A percentile compares a stretch with the other conserved stretches of the same genome.
Conservation (phyloP, 2,888 invertebrate species). For the Hirtodrosophila cameraria region DNA sequence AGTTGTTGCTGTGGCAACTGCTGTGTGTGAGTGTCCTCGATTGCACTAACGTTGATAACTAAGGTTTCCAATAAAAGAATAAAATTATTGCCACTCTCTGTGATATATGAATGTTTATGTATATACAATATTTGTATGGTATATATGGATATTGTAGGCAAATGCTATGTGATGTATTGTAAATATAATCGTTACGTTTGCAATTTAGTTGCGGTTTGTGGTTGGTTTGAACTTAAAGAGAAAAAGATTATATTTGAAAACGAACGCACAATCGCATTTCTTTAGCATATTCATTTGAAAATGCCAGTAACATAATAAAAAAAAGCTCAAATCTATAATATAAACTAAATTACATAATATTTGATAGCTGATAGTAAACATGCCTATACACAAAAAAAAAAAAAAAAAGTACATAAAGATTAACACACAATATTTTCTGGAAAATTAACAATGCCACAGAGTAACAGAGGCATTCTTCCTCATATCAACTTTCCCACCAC, state of each 20-base stretch:
- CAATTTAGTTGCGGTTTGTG: conserved; percentile 33
- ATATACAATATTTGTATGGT: conserved; percentile 3
- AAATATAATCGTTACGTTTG: conserved; percentile 33
- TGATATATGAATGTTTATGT: conserved; percentile 8
- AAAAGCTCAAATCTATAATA: conserved; percentile 4
- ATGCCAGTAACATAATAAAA: conserved; percentile 11
- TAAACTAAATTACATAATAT: conserved; percentile 37
- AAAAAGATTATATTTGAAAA: conserved; percentile 12
- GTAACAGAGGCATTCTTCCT: not conserved
- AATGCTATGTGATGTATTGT: conserved; percentile 24
- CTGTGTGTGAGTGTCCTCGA: conserved; percentile 30
- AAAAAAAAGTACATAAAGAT: conserved; percentile 46
- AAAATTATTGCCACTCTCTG: conserved; percentile 8
- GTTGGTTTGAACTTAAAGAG: conserved; percentile 24
- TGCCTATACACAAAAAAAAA: conserved; percentile 37
- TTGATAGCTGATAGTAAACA: conserved; percentile 36
- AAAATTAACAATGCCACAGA: not conserved
- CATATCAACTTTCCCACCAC: not conserved
- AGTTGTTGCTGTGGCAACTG: conserved; percentile 13
- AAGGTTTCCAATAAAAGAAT: conserved; percentile 10
- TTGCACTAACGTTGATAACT: conserved; percentile 38
- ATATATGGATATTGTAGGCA: conserved; percentile 22
- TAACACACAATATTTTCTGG: conserved; percentile 36
- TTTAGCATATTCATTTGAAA: conserved; percentile 11
- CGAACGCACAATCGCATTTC: conserved; percentile 14